Evolutionary conservation across 2,113 vertebrate species (phyloP), one percentile per base, ranked within the genome.

Genomic region (Phaethornis superciliosus): DNA sequence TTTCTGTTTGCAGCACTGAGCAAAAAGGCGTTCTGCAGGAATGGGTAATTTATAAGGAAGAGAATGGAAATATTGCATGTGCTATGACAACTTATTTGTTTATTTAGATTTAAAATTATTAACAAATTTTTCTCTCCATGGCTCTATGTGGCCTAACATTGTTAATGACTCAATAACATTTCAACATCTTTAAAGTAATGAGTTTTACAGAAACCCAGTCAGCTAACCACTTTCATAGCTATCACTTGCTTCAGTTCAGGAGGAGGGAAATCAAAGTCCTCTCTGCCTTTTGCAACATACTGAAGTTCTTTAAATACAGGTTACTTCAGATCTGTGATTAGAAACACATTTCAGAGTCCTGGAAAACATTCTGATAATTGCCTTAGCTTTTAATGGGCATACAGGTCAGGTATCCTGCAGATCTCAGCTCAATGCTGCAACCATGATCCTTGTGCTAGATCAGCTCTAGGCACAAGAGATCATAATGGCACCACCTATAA

Each of bases 81-180:
- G 22, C 23, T 56, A 10, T 30, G n/a, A 47, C 19, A 76, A 83
- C 0, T 69, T 71, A 3, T 52, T 88, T 90, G 47, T 26, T 89
- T 82, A 76, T 65, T 81, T 74, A 70, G 28, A 88, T 52, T 64
- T 91, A 42, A 93, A 93, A 87, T 32, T 1, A 77, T 67, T 63
- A 78, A 88, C 5, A 63, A 22, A 85, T 88, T 26, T 72, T n/a
- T 37, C 13, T 83, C 47, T 91, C 30, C 21, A 40, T 22, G 19
- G 10, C 19, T 75, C 68, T 78, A 59, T 40, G 12, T 52, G 42
- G 33, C 33, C 75, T 77, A 54, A 75, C 21, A 67, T 67, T 33
- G 74, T 94, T 81, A 94, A 75, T 32, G 37, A 86, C 46, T 75
- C 46, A 91, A 47, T 8, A 88, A 33, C 80, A 95, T 70, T 59